Conservation (phyloP, 1,140 invertebrate genomes). For the Lordiphosa collinella region DNA sequence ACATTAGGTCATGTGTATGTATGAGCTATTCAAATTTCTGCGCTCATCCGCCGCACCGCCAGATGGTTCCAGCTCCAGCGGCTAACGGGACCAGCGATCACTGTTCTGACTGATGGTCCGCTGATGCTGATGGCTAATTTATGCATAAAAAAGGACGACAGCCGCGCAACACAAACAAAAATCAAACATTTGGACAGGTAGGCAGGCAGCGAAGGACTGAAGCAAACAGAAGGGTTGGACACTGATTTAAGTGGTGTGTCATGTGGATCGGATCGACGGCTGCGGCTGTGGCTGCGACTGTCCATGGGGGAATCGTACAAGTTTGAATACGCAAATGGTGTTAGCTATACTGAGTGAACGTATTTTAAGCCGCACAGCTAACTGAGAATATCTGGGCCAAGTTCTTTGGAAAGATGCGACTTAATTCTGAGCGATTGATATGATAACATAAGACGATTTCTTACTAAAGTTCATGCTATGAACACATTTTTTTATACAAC, state of each 20-base stretch:
- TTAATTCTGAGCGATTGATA: no score
- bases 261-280: conserved; percentile 2
- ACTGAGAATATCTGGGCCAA: no score
- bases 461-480: no score
- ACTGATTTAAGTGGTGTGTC: conserved; percentile 28
- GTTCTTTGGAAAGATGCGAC: no score
- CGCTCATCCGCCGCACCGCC: conserved; percentile 4
- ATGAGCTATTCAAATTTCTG: conserved; percentile 14
- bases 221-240: conserved; percentile 49
- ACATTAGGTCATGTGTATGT: conserved; percentile 8
- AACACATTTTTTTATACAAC: no score
- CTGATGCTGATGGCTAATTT: conserved; percentile 37
- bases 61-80: conserved; percentile 28
- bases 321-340: no score
- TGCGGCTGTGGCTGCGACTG: not conserved
- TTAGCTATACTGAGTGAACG: no score
- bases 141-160: conserved; percentile 43
- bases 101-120: conserved; percentile 5
- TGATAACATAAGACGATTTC: no score
- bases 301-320: no score
- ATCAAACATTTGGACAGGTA: conserved; percentile 32
- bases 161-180: conserved; percentile 23
- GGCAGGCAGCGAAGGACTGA: conserved; percentile 12
- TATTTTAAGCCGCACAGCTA: no score
- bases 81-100: conserved; percentile 38